Conservation (phyloP, 1,140 invertebrate species). For the Apocrypta bakeri region DNA sequence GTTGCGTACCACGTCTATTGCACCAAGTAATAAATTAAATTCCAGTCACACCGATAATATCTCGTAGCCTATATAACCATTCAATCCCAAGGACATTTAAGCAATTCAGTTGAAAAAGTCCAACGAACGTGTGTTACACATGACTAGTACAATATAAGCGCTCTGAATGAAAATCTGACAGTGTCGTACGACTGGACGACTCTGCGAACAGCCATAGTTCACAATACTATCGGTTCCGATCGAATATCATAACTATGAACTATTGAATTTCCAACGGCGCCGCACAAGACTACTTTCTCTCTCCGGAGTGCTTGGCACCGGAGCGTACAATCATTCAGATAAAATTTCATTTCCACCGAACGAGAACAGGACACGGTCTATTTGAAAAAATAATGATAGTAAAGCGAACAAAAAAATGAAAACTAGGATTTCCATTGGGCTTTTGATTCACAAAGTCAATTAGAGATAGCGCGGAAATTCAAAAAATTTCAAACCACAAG, state of each 20-base stretch:
- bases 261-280: conserved; percentile 14
- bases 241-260: conserved; percentile 19
- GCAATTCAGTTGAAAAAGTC: not conserved
- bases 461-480: too few species aligned
- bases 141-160: not conserved
- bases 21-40: too few species aligned
- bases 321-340: not conserved
- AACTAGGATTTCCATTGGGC: not conserved
- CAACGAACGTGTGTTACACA: not conserved
- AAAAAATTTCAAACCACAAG: too few species aligned
- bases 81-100: too few species aligned
- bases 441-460: not conserved
- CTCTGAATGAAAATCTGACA: not conserved
- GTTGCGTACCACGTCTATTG: too few species aligned
- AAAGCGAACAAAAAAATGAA: not conserved
- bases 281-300: not conserved
- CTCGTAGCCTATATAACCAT: too few species aligned
- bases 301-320: not conserved
- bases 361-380: not conserved
- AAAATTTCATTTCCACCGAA: not conserved
- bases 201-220: not conserved
- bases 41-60: too few species aligned
- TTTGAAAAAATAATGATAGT: not conserved
- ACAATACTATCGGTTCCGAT: conserved; percentile 19
- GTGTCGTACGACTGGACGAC: not conserved